Base-by-base conservation (phyloP, 2,797 vertebrate genomes). In the Gymnodraco acuticeps region DNA sequence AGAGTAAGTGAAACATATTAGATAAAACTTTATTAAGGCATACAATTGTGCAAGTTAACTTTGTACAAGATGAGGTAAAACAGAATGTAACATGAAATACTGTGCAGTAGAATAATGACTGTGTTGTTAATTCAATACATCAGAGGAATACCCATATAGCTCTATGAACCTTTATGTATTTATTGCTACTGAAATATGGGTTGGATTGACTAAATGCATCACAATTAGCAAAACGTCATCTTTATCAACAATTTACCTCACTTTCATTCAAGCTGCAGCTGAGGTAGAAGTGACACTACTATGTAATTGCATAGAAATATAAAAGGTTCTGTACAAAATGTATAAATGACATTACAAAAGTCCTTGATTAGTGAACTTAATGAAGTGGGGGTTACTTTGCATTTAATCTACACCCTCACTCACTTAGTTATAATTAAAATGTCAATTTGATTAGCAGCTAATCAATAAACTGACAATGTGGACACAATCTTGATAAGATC, bases 401-500 rank as follows among this genome's bases (percentile, higher is more conserved):
- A 38, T 38, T 38, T 38, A 38, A 38, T 38, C 8, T 53, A 53
- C 13, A 45, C 1, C 12, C 23, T 51, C 45, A 20, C 20, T 48
- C 19, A 63, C 19, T n/a, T 53, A 53, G 48, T 66, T 19, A 55
- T 53, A 5, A 60, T 61, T 17, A 3, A 45, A 15, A 54, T 63
- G 73, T 58, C 51, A 69, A 74, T 1, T 61, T 31, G 78, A 69
- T 72, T 80, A 76, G 17, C 19, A 38, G 62, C 70, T 69, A 68
- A 84, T 77, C 66, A 77, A 60, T 80, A 19, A 82, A 33, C 59
- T 74, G 43, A 45, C 73, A 65, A 60, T 51, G 31, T 59, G 15
- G 10, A 31, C 48, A 75, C 46, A 23, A 75, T 79, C 42, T 62
- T 55, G 43, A 56, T 33, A 65, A 75, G 51, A 67, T 66, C 51